These are phyloP conservation scores for Stigmatopora argus DNA, from an alignment of 2,113 vertebrate genomes.

Conservation along the genomic window DNA sequence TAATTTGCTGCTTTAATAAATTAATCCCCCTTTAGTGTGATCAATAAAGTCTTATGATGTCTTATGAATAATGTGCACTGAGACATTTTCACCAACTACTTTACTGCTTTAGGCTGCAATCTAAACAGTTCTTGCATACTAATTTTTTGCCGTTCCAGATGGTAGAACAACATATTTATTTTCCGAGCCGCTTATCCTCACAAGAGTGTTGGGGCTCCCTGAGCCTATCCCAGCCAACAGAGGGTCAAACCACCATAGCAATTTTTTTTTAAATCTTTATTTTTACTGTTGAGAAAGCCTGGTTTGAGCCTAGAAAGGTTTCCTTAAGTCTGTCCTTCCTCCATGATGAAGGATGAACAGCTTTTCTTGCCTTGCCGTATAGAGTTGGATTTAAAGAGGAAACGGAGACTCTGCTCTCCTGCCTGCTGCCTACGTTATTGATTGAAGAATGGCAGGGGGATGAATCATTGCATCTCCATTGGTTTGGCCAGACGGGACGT, in stretches of 20 bases:
- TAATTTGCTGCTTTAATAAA: conserved; percentile 3
- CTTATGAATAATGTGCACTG: background rate
- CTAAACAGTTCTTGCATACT: background rate
- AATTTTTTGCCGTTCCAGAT: background rate
- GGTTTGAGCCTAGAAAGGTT: conserved; percentile 27
- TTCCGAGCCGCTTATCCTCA: too few relatives aligned
- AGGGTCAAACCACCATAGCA: conserved; percentile 26
- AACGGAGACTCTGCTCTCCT: conserved; percentile 30
- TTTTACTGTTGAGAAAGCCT: conserved; percentile 39
- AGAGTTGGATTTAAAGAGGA: conserved; percentile 53
- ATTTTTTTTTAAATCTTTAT: conserved; percentile 36
- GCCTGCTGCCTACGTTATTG: conserved; percentile 47
- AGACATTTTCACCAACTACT: background rate
- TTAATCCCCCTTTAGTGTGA: background rate
- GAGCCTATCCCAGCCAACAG: too few relatives aligned
- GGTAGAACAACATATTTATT: too few relatives aligned
- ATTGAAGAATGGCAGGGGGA: conserved; percentile 45
- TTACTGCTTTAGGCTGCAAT: background rate
- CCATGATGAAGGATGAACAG: conserved; percentile 48
- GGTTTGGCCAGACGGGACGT: conserved; percentile 38
- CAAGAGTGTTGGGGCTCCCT: too few relatives aligned
- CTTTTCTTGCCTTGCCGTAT: conserved; percentile 51
- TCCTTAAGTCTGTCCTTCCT: conserved; percentile 48
- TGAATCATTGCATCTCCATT: conserved; percentile 39
- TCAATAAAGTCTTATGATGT: conserved; percentile 1